Percentiles rank a stretch among this genome's conserved stretches.
These are phyloP conservation scores for Mobula birostris DNA, from an alignment of 2,113 vertebrate genomes.

Conservation along the genomic window DNA sequence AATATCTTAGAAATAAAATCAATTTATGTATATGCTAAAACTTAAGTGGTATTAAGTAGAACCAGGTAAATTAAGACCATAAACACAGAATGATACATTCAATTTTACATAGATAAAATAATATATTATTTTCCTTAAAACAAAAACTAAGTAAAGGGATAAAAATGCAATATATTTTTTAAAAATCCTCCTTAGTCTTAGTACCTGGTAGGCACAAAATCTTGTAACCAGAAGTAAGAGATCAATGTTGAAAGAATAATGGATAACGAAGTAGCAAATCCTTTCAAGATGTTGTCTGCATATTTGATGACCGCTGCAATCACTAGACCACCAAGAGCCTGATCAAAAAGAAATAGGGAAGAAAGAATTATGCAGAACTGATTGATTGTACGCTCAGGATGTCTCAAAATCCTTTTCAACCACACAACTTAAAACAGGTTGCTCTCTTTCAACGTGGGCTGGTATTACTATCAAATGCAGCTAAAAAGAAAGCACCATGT, in stretches of 20 bases:
- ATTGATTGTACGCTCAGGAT: background rate
- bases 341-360: conserved; percentile 47
- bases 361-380: background rate
- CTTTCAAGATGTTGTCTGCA: conserved; percentile 96
- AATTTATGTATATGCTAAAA: background rate
- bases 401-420: background rate
- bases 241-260: conserved; percentile 95
- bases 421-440: background rate
- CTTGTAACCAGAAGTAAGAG: conserved; percentile 93
- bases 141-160: background rate
- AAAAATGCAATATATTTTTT: background rate
- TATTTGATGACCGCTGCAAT: conserved; percentile 98
- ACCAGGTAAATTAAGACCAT: background rate
- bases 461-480: background rate
- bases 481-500: background rate
- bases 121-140: background rate
- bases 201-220: conserved; percentile 86
- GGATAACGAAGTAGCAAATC: conserved; percentile 93
- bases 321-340: conserved; percentile 93
- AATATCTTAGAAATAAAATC: background rate
- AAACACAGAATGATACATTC: background rate
- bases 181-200: conserved; percentile 30
- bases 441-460: background rate
- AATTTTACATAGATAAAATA: background rate
- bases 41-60: background rate